Percentiles rank a stretch among this genome's conserved stretches.
These are phyloP conservation scores for Sinocyclocheilus grahami DNA, from an alignment of 2,113 vertebrate genomes.

Conservation along the genomic window DNA sequence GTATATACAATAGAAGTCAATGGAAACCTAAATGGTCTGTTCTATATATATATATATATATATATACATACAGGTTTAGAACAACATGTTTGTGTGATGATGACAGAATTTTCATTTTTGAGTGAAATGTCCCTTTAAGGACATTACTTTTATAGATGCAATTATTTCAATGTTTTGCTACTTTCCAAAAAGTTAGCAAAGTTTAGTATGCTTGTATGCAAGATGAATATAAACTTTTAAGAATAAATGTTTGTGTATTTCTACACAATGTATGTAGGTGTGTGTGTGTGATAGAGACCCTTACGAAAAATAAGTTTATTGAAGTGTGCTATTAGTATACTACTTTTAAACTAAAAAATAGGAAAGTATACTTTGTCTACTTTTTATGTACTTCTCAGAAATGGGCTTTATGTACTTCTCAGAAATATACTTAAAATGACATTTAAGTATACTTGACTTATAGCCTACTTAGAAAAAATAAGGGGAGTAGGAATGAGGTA, in stretches of 20 bases:
- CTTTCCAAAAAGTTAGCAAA: background rate
- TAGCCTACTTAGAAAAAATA: too few relatives aligned
- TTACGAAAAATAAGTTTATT: too few relatives aligned
- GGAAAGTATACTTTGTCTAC: too few relatives aligned
- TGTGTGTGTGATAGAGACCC: background rate
- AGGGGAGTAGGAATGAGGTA: background rate
- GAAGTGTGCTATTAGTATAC: too few relatives aligned
- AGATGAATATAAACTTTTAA: background rate
- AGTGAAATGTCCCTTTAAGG: background rate
- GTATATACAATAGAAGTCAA: background rate
- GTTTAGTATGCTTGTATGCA: background rate
- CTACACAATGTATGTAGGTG: slow-evolving; percentile 22
- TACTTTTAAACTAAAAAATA: too few relatives aligned
- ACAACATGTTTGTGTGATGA: background rate
- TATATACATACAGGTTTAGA: background rate
- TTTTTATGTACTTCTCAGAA: too few relatives aligned
- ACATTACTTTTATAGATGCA: slow-evolving; percentile 3
- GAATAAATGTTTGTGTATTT: background rate
- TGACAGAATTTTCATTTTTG: background rate
- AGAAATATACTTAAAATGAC: too few relatives aligned
- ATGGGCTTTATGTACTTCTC: too few relatives aligned
- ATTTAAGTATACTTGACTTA: too few relatives aligned
- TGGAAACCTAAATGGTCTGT: background rate
- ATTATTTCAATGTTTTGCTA: background rate
- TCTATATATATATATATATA: too few relatives aligned